Evolutionary conservation across 2,113 vertebrate genomes (phyloP), one percentile per base, ranked within the genome.

Genomic region (Pelobates fuscus): DNA sequence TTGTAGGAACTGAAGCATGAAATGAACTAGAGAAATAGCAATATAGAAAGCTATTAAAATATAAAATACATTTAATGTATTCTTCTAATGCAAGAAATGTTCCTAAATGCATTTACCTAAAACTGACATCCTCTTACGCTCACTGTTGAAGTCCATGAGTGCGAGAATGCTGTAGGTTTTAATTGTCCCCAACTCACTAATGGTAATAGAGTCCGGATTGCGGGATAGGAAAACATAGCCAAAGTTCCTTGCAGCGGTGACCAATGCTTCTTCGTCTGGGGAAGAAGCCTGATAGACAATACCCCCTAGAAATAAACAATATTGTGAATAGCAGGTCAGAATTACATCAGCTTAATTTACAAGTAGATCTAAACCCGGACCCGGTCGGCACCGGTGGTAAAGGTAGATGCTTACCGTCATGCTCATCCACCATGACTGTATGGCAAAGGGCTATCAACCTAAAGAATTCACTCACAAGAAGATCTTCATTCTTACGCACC

Each of bases 91-190:
- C 10, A 37, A 37, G 5, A 37, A 37, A 10, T 37, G 10, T 6
- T 41, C 3, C 24, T 26, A 3, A 27, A n/a, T 67, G 6, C 18
- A 26, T 18, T 92, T 76, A 98, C 97, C 93, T 62, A 98, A 83
- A 1, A 99, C 87, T 0, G 97, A 98, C 96, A 99, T 98, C 74
- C 96, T 82, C 74, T 96, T 93, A 70, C 97, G 93, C 3, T 83
- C 69, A 0, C 95, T 98, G 86, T 87, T 98, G 82, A 98, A 99
- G 78, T 98, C 96, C 82, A 99, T 79, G 78, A 98, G 84, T 20
- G 95, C 92, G 79, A 98, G 82, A 27, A 99, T 84, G 70, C 89
- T 67, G 81, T 98, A 99, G 0, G 89, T 87, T 2, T 82, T 86
- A 6, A 81, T 78, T 43, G 85, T 54, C 1, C 95, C 96, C 71